Conservation (phyloP, 1,140 invertebrate species). For the Sarcophaga bullata region DNA sequence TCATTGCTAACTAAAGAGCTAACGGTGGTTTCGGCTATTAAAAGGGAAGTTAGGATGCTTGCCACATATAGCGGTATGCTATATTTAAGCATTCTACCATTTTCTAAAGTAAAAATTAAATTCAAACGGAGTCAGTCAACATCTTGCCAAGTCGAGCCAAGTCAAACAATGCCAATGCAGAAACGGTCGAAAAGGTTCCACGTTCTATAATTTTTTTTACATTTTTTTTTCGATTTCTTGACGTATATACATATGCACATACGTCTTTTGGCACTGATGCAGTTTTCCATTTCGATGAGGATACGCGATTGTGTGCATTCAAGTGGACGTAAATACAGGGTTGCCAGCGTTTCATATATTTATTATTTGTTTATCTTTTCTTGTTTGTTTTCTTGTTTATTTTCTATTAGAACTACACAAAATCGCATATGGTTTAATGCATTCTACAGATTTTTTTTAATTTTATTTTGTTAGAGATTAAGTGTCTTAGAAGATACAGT, state of each 20-base stretch:
- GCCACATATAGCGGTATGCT: too few species aligned
- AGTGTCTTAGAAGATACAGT: too few species aligned
- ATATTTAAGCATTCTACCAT: too few species aligned
- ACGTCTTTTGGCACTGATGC: constrained; percentile 50
- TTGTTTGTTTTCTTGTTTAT: too few species aligned
- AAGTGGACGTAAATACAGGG: neutral
- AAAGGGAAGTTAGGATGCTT: neutral
- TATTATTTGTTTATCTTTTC: too few species aligned
- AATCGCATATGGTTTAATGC: too few species aligned
- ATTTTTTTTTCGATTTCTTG: constrained; percentile 44
- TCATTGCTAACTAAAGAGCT: neutral
- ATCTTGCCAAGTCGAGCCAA: neutral
- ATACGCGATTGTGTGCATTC: constrained; percentile 59
- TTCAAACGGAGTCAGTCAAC: neutral
- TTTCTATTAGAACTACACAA: too few species aligned
- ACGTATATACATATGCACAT: constrained; percentile 42
- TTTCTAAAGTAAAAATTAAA: neutral
- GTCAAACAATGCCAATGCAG: constrained; percentile 22
- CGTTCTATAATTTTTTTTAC: neutral
- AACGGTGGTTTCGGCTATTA: neutral
- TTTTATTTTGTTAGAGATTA: too few species aligned
- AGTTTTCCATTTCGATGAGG: constrained; percentile 57
- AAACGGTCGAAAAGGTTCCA: neutral
- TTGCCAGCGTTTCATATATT: neutral
- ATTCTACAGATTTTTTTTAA: too few species aligned